Base-by-base conservation (phyloP, 2,888 invertebrate genomes). In the Nasonovia ribisnigri region DNA sequence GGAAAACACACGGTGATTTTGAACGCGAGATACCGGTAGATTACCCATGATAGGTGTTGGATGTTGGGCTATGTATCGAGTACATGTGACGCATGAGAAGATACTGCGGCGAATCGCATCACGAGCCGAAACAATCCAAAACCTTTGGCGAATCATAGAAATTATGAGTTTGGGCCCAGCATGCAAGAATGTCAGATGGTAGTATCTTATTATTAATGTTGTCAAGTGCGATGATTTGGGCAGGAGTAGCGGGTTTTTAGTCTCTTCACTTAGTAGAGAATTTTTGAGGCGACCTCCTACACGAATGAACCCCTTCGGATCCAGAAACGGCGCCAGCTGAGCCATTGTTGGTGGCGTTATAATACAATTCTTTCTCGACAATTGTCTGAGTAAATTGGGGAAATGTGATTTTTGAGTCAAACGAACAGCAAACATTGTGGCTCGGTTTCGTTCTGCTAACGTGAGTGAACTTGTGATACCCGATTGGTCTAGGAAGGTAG, bases 271-370 rank as follows among this genome's bases (percentile, higher is more conserved):
- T 36, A 88, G n/a, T 16, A 36, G 16, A 3, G 88, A 84, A 24
- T 26, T 20, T 43, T 43, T 20, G 43, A 84, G 43, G 43, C 84
- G 84, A 43, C 84, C 84, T 26, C 84, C 77, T 36, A 77, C 77
- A n/a, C 84, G 42, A 84, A 84, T 84, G 20, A 84, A 42, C 13
- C 51, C 51, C 29, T 48, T 13, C 29, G 36, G 51, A 51, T 88
- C 88, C n/a, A 88, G 51, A 36, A 87, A 88, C 8, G 88, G 88
- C 0, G 88, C 48, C 26, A 86, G 43, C 20, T 88, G 88, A 13
- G 88, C 88, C n/a, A 88, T 51, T 20, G 88, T 51, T 51, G 88
- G 51, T 51, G 88, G 51, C 29, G 88, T 51, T 11, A 88, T 51
- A n/a, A n/a, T n/a, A 29, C n/a, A 13, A 88, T 48, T 43, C n/a